Evolutionary conservation across 2,888 invertebrate species (phyloP), one percentile per base, ranked within the genome.

Genomic region (Phytoseiulus persimilis): DNA sequence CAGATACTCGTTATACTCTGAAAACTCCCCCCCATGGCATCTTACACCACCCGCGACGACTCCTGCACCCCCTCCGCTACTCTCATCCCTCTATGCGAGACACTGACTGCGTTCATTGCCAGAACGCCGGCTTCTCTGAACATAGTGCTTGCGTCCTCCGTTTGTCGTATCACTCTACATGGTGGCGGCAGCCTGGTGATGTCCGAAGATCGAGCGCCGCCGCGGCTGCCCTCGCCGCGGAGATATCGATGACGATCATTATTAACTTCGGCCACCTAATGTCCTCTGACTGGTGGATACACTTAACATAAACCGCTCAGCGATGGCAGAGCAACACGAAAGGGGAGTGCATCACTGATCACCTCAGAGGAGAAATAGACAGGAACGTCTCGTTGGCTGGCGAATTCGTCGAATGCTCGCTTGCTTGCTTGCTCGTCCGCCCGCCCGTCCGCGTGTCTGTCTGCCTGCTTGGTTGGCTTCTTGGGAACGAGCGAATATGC

Each of bases 161-260:
- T 2, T 28, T 2, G 65, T 28, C 65, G 65, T 18, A 65, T 65
- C 65, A 14, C 65, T 65, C 18, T n/a, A n/a, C n/a, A 23, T 23
- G 65, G 65, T 2, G 28, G 18, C 65, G 2, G 18, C 39, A 9
- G 39, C 39, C 39, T 39, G 39, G 9, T 39, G 39, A 6, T 39
- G 65, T 65, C 65, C 5, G 65, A 23, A 65, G 28, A 65, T 14
- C 65, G 28, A 28, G 11, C 65, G 65, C 65, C 65, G 65, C 5
- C 18, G 65, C 65, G 1, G 65, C 14, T 65, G 65, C 28, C 23
- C 14, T 14, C 65, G 65, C 14, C 65, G 65, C 14, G 23, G 65
- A 65, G 65, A 65, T 65, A 65, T 65, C 65, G 65, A 65, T 65
- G 65, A 65, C 65, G 65, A 65, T 65, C 65, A 65, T 65, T 65